Percentiles rank a stretch among this genome's conserved stretches.
phyloP scores from a whole-genome alignment of 2,113 vertebrate species.

The Aegotheles bennettii region DNA sequence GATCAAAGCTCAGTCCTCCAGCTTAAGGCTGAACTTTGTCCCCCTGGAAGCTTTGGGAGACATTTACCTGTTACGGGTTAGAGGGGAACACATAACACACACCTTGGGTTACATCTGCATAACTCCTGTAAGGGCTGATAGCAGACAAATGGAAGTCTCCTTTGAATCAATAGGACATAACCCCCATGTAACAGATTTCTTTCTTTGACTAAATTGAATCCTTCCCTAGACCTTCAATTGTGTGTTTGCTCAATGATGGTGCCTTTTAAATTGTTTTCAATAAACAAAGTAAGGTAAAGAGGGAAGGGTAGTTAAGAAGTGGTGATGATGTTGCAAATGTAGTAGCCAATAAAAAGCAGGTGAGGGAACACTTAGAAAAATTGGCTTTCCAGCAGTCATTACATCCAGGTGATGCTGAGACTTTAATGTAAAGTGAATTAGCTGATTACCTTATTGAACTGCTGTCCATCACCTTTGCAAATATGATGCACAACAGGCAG shows the following conservation, averaged over 20 bases:
- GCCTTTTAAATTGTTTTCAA: neutral
- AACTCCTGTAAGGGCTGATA: neutral
- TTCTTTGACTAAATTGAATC: neutral
- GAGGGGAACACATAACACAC: neutral
- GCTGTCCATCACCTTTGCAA: neutral
- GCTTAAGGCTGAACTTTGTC: neutral
- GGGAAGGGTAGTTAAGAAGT: neutral
- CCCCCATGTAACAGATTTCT: neutral
- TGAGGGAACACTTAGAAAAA: neutral
- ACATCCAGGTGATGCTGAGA: neutral
- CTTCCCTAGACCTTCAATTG: neutral
- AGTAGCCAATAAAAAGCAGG: neutral
- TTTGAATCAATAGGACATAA: neutral
- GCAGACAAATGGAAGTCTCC: neutral
- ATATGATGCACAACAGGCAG: neutral
- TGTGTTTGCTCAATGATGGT: neutral
- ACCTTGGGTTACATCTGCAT: neutral
- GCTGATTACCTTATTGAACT: neutral
- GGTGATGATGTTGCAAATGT: neutral
- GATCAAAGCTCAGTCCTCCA: neutral
- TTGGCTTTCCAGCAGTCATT: neutral
- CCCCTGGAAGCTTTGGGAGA: neutral
- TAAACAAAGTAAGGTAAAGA: neutral
- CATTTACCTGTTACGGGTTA: neutral
- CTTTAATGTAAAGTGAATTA: neutral